Conservation (phyloP, 2,113 vertebrate genomes). For the Oreochromis spilurus region DNA sequence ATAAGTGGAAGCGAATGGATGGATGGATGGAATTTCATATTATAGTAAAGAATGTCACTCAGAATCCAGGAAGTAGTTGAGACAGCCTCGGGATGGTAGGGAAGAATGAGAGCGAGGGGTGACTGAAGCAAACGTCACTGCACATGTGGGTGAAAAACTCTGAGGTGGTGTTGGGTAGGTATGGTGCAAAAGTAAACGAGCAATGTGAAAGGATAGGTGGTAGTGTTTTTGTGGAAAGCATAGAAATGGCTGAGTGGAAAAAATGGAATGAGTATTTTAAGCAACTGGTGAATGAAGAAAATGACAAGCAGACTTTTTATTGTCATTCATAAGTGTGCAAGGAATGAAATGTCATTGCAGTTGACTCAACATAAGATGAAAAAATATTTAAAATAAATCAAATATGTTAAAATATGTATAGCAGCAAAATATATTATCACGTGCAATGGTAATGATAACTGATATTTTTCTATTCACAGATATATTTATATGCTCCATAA, state of each 20-base stretch:
- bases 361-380: background rate
- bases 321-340: background rate
- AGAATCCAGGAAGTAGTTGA: background rate
- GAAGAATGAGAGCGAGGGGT: background rate
- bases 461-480: background rate
- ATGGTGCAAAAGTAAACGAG: background rate
- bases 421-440: background rate
- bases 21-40: background rate
- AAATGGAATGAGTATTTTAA: background rate
- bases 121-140: background rate
- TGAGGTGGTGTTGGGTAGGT: background rate
- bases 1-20: background rate
- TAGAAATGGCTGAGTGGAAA: background rate
- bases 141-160: background rate
- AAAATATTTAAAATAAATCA: background rate
- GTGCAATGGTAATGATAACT: background rate
- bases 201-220: background rate
- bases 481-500: background rate
- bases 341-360: background rate
- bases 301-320: background rate
- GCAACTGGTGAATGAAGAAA: background rate
- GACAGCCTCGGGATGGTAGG: background rate
- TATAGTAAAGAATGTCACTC: background rate
- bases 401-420: background rate
- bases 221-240: background rate